phyloP scores from a whole-genome alignment of 2,797 vertebrate species.

The Eremophila alpestris region DNA sequence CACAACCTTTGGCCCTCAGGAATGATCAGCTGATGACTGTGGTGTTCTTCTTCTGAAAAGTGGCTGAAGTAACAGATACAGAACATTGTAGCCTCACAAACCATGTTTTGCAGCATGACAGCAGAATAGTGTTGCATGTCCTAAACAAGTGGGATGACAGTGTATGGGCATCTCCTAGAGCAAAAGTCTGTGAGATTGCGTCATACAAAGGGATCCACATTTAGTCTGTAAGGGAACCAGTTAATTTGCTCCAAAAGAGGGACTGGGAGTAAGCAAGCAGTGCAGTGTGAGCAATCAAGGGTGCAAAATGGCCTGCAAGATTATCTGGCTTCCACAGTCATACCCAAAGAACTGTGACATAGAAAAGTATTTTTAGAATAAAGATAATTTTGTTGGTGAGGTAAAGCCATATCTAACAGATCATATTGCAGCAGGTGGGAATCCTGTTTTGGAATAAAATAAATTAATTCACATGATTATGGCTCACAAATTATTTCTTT shows the following conservation, averaged over 20 bases:
- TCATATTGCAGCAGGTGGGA: background rate
- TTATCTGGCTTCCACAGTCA: background rate
- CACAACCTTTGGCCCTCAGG: background rate
- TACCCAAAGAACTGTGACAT: background rate
- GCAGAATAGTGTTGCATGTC: background rate
- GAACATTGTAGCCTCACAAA: background rate
- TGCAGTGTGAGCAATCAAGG: background rate
- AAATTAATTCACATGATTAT: background rate
- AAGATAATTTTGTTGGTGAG: background rate
- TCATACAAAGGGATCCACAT: background rate
- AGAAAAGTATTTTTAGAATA: background rate
- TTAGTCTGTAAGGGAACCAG: background rate
- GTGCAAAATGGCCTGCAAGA: background rate
- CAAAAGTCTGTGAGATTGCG: background rate
- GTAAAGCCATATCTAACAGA: background rate
- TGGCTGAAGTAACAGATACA: background rate
- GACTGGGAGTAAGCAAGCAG: accelerated
- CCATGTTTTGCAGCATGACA: background rate
- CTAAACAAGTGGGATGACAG: background rate
- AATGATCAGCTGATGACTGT: background rate
- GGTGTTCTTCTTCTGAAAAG: background rate
- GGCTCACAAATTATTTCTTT: background rate
- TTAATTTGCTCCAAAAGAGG: background rate
- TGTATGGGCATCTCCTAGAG: background rate
- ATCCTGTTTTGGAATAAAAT: background rate